A percentile compares a stretch with the other conserved stretches of the same genome.
Evolutionary conservation across 2,113 vertebrate genomes (phyloP).

Genomic region (Epinephelus lanceolatus): DNA sequence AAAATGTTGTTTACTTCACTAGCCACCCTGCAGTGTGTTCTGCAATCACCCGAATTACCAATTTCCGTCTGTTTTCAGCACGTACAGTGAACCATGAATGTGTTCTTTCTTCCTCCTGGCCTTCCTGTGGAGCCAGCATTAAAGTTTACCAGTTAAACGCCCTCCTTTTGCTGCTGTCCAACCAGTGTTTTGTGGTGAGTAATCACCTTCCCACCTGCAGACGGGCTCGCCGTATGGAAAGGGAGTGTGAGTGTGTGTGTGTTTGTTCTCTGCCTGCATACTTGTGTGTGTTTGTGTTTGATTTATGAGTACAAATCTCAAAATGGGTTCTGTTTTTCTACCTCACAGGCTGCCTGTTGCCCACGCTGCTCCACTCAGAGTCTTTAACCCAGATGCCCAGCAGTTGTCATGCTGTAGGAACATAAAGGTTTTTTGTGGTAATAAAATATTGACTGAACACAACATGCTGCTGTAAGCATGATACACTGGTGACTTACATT

Average conservation of each 20-base stretch:
- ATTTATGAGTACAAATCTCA: conserved; percentile 73
- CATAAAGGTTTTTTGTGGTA: conserved; percentile 1
- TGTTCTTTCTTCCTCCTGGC: conserved; percentile 47
- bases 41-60: conserved; percentile 38
- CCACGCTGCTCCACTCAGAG: conserved; percentile 41
- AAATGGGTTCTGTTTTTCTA: conserved; percentile 61
- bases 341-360: conserved; percentile 74
- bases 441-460: conserved; percentile 10
- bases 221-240: conserved; percentile 62
- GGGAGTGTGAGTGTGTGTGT: conserved; percentile 46
- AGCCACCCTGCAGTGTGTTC: conserved; percentile 23
- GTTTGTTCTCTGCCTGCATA: conserved; percentile 32
- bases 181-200: conserved; percentile 79
- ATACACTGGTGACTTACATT: neutral
- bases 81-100: conserved; percentile 50
- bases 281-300: conserved; percentile 55
- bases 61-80: conserved; percentile 39
- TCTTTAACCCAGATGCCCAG: conserved; percentile 18
- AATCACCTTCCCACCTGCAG: conserved; percentile 83
- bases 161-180: conserved; percentile 75
- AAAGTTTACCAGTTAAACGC: conserved; percentile 81
- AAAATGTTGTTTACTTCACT: conserved; percentile 41
- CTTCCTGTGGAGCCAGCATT: conserved; percentile 67
- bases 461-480: neutral
- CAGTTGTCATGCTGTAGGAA: conserved; percentile 22